Evolutionary conservation across 2,888 invertebrate genomes (phyloP), one percentile per base, ranked within the genome.

Genomic region (Protodeltote pygarga): DNA sequence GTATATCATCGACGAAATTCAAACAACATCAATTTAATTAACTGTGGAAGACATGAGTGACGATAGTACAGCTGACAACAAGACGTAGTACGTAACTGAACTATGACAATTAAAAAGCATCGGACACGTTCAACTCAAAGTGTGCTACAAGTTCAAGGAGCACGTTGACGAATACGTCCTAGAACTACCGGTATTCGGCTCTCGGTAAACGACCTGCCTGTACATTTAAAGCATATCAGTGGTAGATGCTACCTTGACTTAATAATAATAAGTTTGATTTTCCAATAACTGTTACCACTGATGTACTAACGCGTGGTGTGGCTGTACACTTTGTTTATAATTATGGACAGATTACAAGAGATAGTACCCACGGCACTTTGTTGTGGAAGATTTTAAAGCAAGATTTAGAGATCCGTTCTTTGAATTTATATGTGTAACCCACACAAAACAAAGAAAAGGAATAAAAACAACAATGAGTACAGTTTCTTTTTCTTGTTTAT

Each of bases 71-170:
- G 38, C 20, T 21, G 25, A 24, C 16, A 54, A 10, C 24, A 27
- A 32, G 27, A 9, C 9, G 38, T 34, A 20, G 21, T 44, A 47
- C 55, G 54, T 55, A 44, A 42, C 39, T 24, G 14, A 60, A 32
- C 40, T 31, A 52, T 31, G 24, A 37, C 37, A 59, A 50, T 46
- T 34, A 28, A 49, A 38, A 28, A 51, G 27, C 29, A 41, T 33
- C 31, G 31, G 28, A 52, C 57, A 45, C 65, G 46, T 54, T 70
- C 63, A 71, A 69, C 72, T 71, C 64, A 53, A 79, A 67, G 49
- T 69, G 61, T 74, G 77, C 41, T 72, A 66, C 72, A 75, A 75
- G 79, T 79, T 80, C 81, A 80, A 79, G 79, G 77, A 78, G 71
- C 71, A 64, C 19, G 69, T 65, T 44, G 75, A 66, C 71, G 67